phyloP scores from a whole-genome alignment of 2,888 invertebrate genomes.

The Odontomyia ornata region DNA sequence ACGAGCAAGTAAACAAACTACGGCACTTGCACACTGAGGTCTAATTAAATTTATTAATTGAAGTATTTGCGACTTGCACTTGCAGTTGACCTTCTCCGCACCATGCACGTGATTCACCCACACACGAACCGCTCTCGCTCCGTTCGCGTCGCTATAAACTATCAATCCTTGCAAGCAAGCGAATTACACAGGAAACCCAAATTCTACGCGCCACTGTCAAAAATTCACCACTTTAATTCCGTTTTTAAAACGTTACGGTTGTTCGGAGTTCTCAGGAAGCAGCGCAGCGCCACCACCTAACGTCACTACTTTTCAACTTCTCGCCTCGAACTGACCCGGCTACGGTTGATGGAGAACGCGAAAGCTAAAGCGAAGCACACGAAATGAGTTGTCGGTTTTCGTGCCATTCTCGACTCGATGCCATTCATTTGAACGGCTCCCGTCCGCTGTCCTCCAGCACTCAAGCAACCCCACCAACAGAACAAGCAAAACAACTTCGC shows the following conservation, averaged over 20 bases:
- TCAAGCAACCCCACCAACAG: too few species aligned
- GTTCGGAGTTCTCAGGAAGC: neutral
- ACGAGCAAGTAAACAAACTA: too few species aligned
- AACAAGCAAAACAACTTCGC: neutral
- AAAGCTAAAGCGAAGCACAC: conserved; percentile 7
- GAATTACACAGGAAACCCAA: too few species aligned
- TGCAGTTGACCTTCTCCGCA: too few species aligned
- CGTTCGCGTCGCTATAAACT: too few species aligned
- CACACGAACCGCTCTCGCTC: too few species aligned
- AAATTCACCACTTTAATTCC: too few species aligned
- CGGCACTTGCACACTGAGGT: too few species aligned
- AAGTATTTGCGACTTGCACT: conserved; percentile 17
- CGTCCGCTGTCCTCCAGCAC: neutral
- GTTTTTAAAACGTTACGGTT: too few species aligned
- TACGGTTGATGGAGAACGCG: neutral
- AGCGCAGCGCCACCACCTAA: neutral
- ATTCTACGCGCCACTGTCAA: conserved; percentile 8
- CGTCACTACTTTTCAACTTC: neutral
- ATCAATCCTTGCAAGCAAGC: too few species aligned
- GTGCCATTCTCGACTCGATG: neutral
- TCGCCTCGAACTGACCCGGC: conserved; percentile 34
- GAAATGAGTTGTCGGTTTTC: neutral
- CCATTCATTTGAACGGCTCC: too few species aligned
- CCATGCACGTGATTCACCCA: too few species aligned
- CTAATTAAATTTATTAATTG: conserved; percentile 8